Evolutionary conservation across 2,888 invertebrate species (phyloP), one percentile per base, ranked within the genome.

Genomic region (Hypomecis punctinalis): DNA sequence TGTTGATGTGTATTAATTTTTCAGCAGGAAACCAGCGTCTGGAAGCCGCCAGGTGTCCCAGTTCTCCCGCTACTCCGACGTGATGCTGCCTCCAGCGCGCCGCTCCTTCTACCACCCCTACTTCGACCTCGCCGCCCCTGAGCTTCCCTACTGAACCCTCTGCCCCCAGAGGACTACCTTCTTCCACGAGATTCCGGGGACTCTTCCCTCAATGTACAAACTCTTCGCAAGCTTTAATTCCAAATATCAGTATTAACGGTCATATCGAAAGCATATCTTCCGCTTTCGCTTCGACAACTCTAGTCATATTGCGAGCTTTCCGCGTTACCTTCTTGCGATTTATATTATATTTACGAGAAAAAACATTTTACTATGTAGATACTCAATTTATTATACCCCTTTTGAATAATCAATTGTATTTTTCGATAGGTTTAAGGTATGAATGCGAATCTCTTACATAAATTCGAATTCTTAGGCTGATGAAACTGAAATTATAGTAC

Each of bases 201-300:
- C 55, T 76, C 65, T 74, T 78, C 80, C 78, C 77, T 72, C 75
- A 77, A 77, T 82, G 87, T 87, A 89, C 88, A 89, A 89, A 83
- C 69, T 58, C 63, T 57, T 67, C 40, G 68, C 68, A 59, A 61
- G 68, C 65, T 68, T 68, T 67, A 67, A 67, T 39, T 66, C 45
- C 70, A 74, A 73, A 79, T 85, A 85, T 84, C 85, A 84, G 78
- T 77, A 79, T 75, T 81, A 80, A 77, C 77, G 69, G 81, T 82
- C 91, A 91, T 92, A 91, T 91, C 91, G 85, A 78, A 85, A 84
- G 87, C 92, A 92, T 92, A 92, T 92, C 91, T 78, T 74, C 76
- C 79, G 87, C 88, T 88, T 85, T 85, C 83, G 88, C 90, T 88
- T 87, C 66, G 76, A 75, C 77, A 70, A 70, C 66, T 70, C 76